Base-by-base conservation (phyloP, 2,797 vertebrate genomes). In the Melopsittacus undulatus region DNA sequence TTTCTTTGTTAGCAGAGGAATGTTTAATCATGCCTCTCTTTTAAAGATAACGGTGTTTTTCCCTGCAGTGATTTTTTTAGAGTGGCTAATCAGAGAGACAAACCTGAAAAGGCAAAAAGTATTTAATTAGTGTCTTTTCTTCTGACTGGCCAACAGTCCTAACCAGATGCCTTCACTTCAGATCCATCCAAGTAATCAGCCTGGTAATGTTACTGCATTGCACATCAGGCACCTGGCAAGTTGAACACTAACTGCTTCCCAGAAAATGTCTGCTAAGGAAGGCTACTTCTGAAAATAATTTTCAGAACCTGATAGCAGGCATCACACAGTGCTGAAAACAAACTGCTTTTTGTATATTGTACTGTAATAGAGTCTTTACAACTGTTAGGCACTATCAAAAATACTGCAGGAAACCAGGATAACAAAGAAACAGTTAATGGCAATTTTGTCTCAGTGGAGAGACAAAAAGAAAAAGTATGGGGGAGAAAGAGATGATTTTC, bases 251-350 rank as follows among this genome's bases (percentile, higher is more conserved):
- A 51, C 80, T 68, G 79, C 54, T 57, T 91, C 87, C 87, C 90
- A 91, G 92, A 95, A 95, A 96, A 91, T 90, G 89, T 91, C 74
- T 95, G 67, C 85, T 92, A 72, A 87, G 89, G 75, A 89, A 92
- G 73, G 83, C 86, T 89, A 83, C 90, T 86, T 77, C 83, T 73
- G 68, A 52, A 88, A 94, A 92, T 77, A 61, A 72, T 80, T 76
- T 91, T 51, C 75, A 70, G 83, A 95, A 76, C 57, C 86, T 64
- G 89, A 81, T 46, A 93, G 76, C 1, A 30, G 78, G 77, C 52
- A 32, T 77, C 42, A 32, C 36, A 23, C 15, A 10, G 45, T 59
- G 81, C 90, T 90, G 67, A 38, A 89, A 87, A 43, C 67, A 69
- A 89, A 72, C 42, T 49, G 42, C 26, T 67, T 79, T 87, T 82